Base-by-base conservation (phyloP, 2,888 invertebrate genomes). In the Melitaea athalia region DNA sequence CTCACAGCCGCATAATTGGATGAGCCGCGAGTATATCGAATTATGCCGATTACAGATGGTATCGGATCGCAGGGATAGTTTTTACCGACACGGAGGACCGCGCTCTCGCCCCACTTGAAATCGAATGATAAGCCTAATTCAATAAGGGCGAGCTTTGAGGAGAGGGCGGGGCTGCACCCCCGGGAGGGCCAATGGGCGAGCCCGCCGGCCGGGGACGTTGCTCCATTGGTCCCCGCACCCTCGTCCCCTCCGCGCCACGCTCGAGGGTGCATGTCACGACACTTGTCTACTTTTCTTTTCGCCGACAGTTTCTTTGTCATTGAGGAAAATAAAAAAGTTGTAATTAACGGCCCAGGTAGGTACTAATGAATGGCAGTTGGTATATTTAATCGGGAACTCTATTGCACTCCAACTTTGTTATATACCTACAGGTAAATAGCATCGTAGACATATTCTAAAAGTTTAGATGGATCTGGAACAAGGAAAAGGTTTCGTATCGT, bases 41-140 rank as follows among this genome's bases (percentile, higher is more conserved):
- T 92, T 91, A 92, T 88, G 86, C 83, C 91, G 91, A 91, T 91
- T 87, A 87, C 87, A 91, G 92, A 91, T 87, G 88, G 86, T 91
- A 90, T 91, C 91, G 87, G 84, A 82, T 85, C 82, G 80, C 82
- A 79, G 81, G 83, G 85, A 85, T 88, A 88, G 88, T 87, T 87
- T 87, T 89, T 85, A 83, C 85, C 77, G 78, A 80, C 83, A 81
- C 86, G 84, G 86, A 91, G 90, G 84, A 88, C 91, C 92, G 88
- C 84, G 88, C 92, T 86, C 88, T 89, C 81, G 91, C 87, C 91
- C 89, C 91, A 88, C 91, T 90, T 86, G 91, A 93, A 92, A 93
- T 93, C 92, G 91, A 92, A 95, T 95, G 95, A 95, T 95, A 95
- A 95, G 95, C 95, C 94, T 95, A 95, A 95, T 95, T 95, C 95